phyloP scores from a whole-genome alignment of 2,888 invertebrate species.

The Trypoxylon attenuatum region DNA sequence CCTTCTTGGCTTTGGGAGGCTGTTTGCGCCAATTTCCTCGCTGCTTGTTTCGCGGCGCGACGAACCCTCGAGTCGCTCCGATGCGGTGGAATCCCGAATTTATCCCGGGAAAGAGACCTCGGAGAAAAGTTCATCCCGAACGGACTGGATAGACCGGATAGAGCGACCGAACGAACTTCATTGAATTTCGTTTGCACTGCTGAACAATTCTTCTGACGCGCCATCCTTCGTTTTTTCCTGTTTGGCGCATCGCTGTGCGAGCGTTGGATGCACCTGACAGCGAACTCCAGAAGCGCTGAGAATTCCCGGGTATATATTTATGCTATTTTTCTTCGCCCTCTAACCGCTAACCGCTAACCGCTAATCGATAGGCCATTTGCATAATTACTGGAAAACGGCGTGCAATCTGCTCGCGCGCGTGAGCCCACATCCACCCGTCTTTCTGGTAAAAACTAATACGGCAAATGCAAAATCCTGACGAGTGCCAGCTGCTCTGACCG shows the following conservation, averaged over 20 bases:
- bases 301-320: not conserved
- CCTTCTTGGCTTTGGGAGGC: not conserved
- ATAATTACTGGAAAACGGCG: constrained; percentile 42
- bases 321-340: constrained; percentile 39
- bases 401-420: constrained; percentile 32
- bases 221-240: not conserved
- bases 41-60: constrained; percentile 8
- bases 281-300: no score
- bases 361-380: constrained; percentile 46
- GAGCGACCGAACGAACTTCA: not conserved
- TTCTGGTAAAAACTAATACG: constrained; percentile 38
- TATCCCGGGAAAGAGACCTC: not conserved
- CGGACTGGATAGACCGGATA: no score
- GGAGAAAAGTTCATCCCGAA: not conserved
- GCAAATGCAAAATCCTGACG: constrained; percentile 32
- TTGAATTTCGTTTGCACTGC: not conserved
- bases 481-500: constrained; percentile 34
- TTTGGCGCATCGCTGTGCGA: not conserved
- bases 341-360: no score
- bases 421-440: constrained; percentile 22
- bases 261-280: not conserved
- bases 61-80: no score
- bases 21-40: not conserved
- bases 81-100: no score
- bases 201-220: constrained; percentile 5